Base-by-base conservation (phyloP, 2,113 vertebrate genomes). In the Gracilinanus agilis region DNA sequence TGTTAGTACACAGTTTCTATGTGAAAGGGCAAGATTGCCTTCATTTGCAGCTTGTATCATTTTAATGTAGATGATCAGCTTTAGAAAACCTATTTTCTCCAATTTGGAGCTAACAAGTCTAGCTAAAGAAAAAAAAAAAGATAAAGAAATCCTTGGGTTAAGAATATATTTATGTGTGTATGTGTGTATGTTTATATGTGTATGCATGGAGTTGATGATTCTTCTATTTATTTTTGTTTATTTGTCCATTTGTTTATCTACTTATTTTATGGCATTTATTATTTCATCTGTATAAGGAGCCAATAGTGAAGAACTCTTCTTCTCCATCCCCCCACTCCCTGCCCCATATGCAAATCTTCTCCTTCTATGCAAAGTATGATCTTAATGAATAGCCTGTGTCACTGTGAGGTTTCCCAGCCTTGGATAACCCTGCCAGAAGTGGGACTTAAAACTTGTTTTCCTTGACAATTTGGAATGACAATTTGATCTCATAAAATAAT, bases 31-130 rank as follows among this genome's bases (percentile, higher is more conserved):
- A 54, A 95, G 54, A 55, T 90, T 56, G 5, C 29, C 11, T 92
- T 90, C 53, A 91, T 92, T 93, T 93, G 90, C 34, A 56, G 75
- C 44, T 90, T 90, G 27, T 90, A 90, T 90, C 49, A 90, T 49
- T 53, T 83, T 40, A 40, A 83, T 83, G n/a, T 83, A 40, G 67
- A 40, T 9, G n/a, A 83, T 83, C 34, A 40, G 21, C 90, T 94
- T 75, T 96, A 92, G 95, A 67, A 95, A 90, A 90, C 54, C 40
- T 44, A 83, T 54, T 93, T 40, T 75, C 12, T 95, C 95, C 55
- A 93, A 2, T 97, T 94, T 96, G 90, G 24, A 96, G 55, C 75
- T 96, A 90, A 91, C 53, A 93, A 92, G 29, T 93, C 44, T 95
- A 90, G 93, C 55, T 58, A 40, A 95, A 96, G 53, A 75, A 67